Conservation (phyloP, 1,140 invertebrate genomes). For the Psilanteris sp. region DNA sequence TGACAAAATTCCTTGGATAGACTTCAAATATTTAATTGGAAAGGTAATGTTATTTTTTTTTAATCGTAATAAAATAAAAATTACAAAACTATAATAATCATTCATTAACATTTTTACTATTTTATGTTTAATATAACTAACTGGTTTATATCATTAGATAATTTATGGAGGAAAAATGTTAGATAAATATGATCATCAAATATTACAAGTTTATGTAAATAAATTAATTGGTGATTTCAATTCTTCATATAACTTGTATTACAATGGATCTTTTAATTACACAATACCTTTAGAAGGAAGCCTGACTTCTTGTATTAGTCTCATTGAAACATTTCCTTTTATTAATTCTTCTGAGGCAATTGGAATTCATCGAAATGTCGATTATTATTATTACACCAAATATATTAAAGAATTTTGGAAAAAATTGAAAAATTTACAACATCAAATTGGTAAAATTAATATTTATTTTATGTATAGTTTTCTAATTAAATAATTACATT, state of each 20-base stretch:
- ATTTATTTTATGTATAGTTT: conserved; percentile 2
- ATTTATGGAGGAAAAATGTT: conserved; percentile 96
- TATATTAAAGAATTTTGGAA: conserved; percentile 90
- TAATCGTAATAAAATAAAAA: no score
- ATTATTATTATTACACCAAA: conserved; percentile 93
- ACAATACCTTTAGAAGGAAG: conserved; percentile 85
- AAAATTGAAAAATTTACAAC: conserved; percentile 90
- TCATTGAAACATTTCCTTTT: conserved; percentile 86
- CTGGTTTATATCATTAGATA: conserved; percentile 83
- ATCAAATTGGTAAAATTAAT: conserved; percentile 85
- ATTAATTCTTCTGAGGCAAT: conserved; percentile 91
- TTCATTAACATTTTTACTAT: no score
- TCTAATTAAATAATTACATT: no score
- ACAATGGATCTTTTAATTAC: conserved; percentile 87
- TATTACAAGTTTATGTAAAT: conserved; percentile 92
- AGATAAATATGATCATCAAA: conserved; percentile 92
- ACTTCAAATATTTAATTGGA: conserved; percentile 93
- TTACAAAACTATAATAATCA: no score
- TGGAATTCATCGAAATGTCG: conserved; percentile 94
- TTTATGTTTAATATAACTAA: no score
- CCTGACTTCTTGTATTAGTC: conserved; percentile 85
- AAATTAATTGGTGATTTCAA: conserved; percentile 97
- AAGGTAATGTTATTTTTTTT: conserved; percentile 85
- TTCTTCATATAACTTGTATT: conserved; percentile 93
- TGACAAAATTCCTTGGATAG: conserved; percentile 88